Base-by-base conservation (phyloP, 2,888 invertebrate genomes). In the Chloromyia formosa region DNA sequence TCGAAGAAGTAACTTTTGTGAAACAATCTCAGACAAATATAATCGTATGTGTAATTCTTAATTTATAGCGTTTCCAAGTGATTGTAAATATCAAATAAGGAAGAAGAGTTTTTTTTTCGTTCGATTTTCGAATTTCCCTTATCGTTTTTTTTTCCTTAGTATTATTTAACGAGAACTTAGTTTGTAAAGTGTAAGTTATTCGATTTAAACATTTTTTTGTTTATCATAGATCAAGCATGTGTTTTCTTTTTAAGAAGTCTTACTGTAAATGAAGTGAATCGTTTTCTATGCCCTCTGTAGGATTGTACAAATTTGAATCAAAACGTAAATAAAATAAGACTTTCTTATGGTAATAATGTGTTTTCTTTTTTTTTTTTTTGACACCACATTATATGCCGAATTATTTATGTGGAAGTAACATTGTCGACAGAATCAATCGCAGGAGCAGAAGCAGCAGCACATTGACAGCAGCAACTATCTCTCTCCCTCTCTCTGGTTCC, bases 291-390 rank as follows among this genome's bases (percentile, higher is more conserved):
- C 58, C 56, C 71, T 71, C 42, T 71, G 56, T 71, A 58, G 56
- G 58, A 71, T 40, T 71, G 71, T 71, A 71, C 71, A 71, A 71
- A 71, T 56, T 40, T 58, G 10, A 71, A 71, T 71, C 58, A 71
- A 58, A 71, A 20, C 56, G 27, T 7, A 35, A 71, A 71, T 71
- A 71, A 35, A 71, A 71, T 71, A 71, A 71, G 71, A 56, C 23
- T 71, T 71, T 58, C 58, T 53, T 58, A 60, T 23, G 49, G 10
- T n/a, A 49, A 35, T 35, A 35, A 35, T 42, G 42, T 42, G 42
- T 42, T 42, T 42, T 42, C 12, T 42, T 9, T n/a, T n/a, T n/a
- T n/a, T n/a, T n/a, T n/a, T n/a, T n/a, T n/a, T n/a, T n/a, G n/a
- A n/a, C n/a, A n/a, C n/a, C n/a, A n/a, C n/a, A n/a, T n/a, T n/a